Base-by-base conservation (phyloP, 2,797 vertebrate genomes). In the Mormyrus hasselquistii region DNA sequence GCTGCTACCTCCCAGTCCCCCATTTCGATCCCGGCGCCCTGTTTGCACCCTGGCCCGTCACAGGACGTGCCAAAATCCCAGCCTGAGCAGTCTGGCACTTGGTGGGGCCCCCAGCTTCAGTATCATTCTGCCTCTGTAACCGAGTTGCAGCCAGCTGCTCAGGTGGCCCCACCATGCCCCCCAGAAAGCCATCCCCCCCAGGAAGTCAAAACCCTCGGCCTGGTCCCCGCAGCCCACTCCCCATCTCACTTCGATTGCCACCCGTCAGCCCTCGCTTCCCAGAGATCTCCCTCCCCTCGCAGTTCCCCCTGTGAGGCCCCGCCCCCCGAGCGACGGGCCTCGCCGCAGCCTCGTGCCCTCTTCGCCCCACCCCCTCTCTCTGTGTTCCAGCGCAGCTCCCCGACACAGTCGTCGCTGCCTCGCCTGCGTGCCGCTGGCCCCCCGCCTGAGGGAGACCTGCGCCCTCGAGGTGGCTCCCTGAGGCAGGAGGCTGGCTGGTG, bases 401-500 rank as follows among this genome's bases (percentile, higher is more conserved):
- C 96, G 2, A 95, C 95, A 88, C 96, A 96, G 90, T 96, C 96
- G 91, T 97, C 96, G 19, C 92, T 97, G 89, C 96, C 96, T 6
- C 95, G 94, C 44, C 93, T 93, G 79, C 92, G 91, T 25, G 92
- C 92, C 0, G 92, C 93, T 73, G 92, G 92, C 59, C 94, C 96
- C 38, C 93, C 95, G 55, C 86, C 92, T 16, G 95, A 94, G 0
- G 92, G 94, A 0, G 90, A 91, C 25, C 91, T 95, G 85, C 94
- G 95, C 50, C 94, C 93, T 5, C 94, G 95, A 76, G 94, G 95
- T 2, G 94, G 94, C 25, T 96, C 96, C 0, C 95, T 96, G 87
- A 94, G 96, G 44, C 96, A 96, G 88, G 93, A 92, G 22, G 83
- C 89, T 1, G 90, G 92, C 12, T 87, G 89, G 84, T 69, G 65